These are phyloP conservation scores for Salarias fasciatus DNA, from an alignment of 2,797 vertebrate genomes.

Conservation along the genomic window DNA sequence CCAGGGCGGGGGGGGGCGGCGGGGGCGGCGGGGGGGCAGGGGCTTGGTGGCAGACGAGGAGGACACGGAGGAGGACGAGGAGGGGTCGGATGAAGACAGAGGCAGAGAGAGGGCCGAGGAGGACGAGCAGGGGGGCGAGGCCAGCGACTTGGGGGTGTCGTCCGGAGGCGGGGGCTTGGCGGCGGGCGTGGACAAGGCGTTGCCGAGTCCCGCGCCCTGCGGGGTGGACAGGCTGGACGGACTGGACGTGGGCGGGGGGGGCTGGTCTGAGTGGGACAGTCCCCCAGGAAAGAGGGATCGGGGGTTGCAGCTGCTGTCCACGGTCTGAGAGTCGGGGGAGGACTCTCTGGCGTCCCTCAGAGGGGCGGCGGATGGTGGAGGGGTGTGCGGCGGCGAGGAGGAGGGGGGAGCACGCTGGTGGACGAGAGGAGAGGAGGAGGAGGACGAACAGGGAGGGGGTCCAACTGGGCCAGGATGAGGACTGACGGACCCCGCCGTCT, in stretches of 20 bases:
- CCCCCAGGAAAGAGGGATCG: conserved; percentile 88
- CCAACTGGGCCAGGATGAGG: conserved; percentile 72
- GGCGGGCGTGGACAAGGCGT: conserved; percentile 62
- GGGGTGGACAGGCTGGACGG: conserved; percentile 62
- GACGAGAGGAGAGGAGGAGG: conserved; percentile 86
- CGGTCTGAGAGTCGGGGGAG: conserved; percentile 92
- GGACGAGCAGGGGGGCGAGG: conserved; percentile 76
- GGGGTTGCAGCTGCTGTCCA: conserved; percentile 95
- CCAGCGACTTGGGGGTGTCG: conserved; percentile 67
- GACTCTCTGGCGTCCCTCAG: conserved; percentile 84
- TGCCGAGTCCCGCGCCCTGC: conserved; percentile 56
- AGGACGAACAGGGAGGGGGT: conserved; percentile 81
- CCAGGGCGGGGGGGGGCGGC: conserved; percentile 87
- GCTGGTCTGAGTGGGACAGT: conserved; percentile 75
- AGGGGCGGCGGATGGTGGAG: conserved; percentile 80
- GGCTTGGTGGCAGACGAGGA: conserved; percentile 83
- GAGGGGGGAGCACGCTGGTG: conserved; percentile 79
- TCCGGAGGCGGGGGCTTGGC: conserved; percentile 76
- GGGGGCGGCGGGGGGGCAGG: conserved; percentile 71
- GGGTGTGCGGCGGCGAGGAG: conserved; percentile 84
- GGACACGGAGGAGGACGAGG: conserved; percentile 84
- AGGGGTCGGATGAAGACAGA: conserved; percentile 77
- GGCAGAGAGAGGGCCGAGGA: conserved; percentile 77
- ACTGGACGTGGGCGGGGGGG: conserved; percentile 67
- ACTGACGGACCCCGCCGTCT: conserved; percentile 70